These are phyloP conservation scores for Slavum lentiscoides DNA, from an alignment of 2,888 invertebrate genomes.

Conservation along the genomic window DNA sequence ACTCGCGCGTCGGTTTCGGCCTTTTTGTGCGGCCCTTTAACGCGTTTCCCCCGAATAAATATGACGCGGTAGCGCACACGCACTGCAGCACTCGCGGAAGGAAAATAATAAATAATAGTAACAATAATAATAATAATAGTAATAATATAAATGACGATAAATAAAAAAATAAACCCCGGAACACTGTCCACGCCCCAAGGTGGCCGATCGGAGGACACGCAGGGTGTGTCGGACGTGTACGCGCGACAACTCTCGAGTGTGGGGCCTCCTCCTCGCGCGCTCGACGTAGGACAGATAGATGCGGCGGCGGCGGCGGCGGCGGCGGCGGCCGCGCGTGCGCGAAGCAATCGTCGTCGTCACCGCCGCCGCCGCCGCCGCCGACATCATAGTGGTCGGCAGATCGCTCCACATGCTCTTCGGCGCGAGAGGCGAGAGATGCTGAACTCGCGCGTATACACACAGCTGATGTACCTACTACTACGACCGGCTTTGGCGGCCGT, in stretches of 20 bases:
- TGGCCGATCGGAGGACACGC: constrained; percentile 47
- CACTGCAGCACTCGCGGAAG: background rate
- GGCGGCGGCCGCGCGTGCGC: constrained; percentile 29
- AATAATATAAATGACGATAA: background rate
- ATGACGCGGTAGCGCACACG: background rate
- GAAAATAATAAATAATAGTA: constrained; percentile 23
- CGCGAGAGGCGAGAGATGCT: constrained; percentile 25
- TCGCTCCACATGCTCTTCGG: constrained; percentile 40
- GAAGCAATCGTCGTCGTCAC: constrained; percentile 20
- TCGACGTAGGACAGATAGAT: constrained; percentile 40
- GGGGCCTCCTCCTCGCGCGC: constrained; percentile 38
- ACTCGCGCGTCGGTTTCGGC: background rate
- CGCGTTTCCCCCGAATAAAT: background rate
- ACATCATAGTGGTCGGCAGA: constrained; percentile 29
- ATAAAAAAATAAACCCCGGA: constrained; percentile 27
- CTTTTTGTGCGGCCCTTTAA: background rate
- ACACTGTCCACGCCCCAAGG: constrained; percentile 51
- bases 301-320: constrained; percentile 34
- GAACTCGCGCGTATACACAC: constrained; percentile 22
- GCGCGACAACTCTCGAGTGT: constrained; percentile 53
- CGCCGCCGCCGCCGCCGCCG: background rate
- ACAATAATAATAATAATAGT: no score
- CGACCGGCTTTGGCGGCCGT: constrained; percentile 8
- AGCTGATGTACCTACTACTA: constrained; percentile 20
- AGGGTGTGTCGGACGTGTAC: constrained; percentile 52